Percentiles rank a stretch among this genome's conserved stretches.
Conservation (phyloP, 2,113 vertebrate species). For the Alces alces region DNA sequence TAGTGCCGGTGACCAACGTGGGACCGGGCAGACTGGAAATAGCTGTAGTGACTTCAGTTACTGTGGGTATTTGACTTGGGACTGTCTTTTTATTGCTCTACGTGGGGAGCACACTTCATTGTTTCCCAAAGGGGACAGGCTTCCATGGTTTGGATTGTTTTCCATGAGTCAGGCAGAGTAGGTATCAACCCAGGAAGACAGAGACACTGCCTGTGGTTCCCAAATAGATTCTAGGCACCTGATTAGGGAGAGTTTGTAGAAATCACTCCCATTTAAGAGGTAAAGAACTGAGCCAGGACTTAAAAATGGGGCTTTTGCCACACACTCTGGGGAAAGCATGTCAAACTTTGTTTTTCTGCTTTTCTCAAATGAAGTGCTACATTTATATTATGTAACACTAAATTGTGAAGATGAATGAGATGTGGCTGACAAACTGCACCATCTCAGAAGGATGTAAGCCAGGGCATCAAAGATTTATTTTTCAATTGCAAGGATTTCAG, state of each 20-base stretch:
- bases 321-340: background rate
- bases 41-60: background rate
- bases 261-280: background rate
- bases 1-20: background rate
- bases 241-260: background rate
- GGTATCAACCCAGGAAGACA: background rate
- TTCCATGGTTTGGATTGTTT: background rate
- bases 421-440: background rate
- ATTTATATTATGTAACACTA: background rate
- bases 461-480: background rate
- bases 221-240: background rate
- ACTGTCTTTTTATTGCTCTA: background rate
- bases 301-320: background rate
- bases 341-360: background rate
- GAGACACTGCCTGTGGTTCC: background rate
- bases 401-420: background rate
- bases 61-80: background rate
- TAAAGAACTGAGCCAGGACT: background rate
- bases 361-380: background rate
- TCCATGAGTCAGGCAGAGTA: background rate
- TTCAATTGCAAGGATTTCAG: background rate
- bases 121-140: background rate
- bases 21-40: background rate
- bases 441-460: background rate
- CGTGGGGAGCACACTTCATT: background rate